Base-by-base conservation (phyloP, 2,797 vertebrate genomes). In the Taenioides sp. region DNA sequence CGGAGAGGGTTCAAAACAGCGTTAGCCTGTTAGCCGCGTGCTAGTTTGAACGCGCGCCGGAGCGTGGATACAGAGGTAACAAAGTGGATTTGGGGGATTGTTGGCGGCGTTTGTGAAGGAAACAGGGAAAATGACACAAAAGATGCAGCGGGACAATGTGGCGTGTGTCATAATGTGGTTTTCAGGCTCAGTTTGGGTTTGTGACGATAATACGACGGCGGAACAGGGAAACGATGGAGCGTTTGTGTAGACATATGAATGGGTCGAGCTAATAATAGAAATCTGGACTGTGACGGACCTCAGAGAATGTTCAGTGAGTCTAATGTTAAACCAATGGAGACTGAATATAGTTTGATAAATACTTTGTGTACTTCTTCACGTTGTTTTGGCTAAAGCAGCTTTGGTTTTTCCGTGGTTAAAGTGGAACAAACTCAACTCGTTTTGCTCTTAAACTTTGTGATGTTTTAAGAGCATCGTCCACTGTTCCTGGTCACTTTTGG, bases 21-120 rank as follows among this genome's bases (percentile, higher is more conserved):
- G 54, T 23, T 11, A 23, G 54, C 54, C 54, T 54, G 52, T 23
- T 57, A 23, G 54, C 54, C n/a, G 23, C 54, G 54, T 22, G 22
- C 54, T 1, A 60, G 78, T 81, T 87, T 81, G 82, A 88, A 89
- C 52, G n/a, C 2, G 52, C 52, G 52, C 52, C 28, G 60, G 60
- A 16, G 73, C 72, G 23, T 67, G 70, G n/a, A 73, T 76, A 75
- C 82, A 54, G 69, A 72, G 73, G 73, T 52, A 72, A 86, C 63
- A 34, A 69, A 31, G 66, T 70, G 74, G 75, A 80, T 87, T 84
- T 74, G 71, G 76, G 72, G 82, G 75, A 47, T 75, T 68, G 72
- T 82, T 87, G 87, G 86, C 87, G 52, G 25, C 76, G 12, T 78
- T 72, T 87, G 76, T 81, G 79, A 80, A 76, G 81, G 59, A 83